These are phyloP conservation scores for Panthera tigris DNA, from an alignment of 2,113 vertebrate species.

Conservation along the genomic window DNA sequence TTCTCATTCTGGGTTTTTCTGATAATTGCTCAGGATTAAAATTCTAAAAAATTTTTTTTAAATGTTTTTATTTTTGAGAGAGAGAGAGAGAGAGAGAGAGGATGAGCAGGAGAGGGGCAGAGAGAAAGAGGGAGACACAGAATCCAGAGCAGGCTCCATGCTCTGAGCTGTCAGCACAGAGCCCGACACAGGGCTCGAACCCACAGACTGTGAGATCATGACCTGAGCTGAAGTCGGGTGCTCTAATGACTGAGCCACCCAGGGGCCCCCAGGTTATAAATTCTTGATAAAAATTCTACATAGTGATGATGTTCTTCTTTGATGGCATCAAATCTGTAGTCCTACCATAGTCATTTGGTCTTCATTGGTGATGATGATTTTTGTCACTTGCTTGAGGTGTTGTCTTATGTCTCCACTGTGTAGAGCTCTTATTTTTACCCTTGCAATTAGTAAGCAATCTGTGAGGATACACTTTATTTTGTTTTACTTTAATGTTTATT, in stretches of 20 bases:
- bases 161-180: too few relatives aligned
- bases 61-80: too few relatives aligned
- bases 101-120: too few relatives aligned
- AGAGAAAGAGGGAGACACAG: too few relatives aligned
- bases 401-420: neutral
- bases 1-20: neutral
- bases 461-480: neutral
- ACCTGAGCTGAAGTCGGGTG: too few relatives aligned
- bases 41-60: too few relatives aligned
- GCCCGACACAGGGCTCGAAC: too few relatives aligned
- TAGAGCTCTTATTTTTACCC: neutral
- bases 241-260: too few relatives aligned
- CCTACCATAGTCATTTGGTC: neutral
- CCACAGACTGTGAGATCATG: too few relatives aligned
- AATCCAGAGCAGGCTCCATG: too few relatives aligned
- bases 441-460: neutral
- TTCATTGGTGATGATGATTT: neutral
- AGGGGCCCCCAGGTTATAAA: neutral
- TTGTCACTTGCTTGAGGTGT: neutral
- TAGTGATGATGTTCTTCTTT: neutral
- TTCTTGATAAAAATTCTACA: neutral
- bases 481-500: too few relatives aligned
- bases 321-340: neutral
- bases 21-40: neutral
- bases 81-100: too few relatives aligned